Percentiles rank a stretch among this genome's conserved stretches.
Conservation (phyloP, 2,888 invertebrate genomes). For the Galeruca laticollis region DNA sequence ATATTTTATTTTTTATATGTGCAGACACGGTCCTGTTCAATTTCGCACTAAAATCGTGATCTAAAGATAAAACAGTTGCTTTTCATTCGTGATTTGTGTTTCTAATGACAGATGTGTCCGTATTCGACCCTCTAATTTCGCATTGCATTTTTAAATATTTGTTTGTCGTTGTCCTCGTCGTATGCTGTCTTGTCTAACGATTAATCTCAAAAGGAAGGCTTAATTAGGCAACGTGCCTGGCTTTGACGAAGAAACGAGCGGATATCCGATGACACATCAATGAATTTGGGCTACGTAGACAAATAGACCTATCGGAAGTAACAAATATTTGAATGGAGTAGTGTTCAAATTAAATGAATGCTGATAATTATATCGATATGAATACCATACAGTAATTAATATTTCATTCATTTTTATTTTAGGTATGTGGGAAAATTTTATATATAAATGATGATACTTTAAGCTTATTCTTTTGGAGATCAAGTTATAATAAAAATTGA, state of each 20-base stretch:
- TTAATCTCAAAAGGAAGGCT: constrained; percentile 20
- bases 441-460: no score
- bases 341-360: constrained; percentile 1
- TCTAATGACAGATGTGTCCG: constrained; percentile 38
- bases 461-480: no score
- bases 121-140: constrained; percentile 32
- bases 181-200: constrained; percentile 1
- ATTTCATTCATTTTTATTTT: not conserved
- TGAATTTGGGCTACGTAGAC: constrained; percentile 18
- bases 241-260: constrained; percentile 23
- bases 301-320: constrained; percentile 13
- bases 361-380: not conserved
- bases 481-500: no score
- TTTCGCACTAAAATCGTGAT: constrained; percentile 23
- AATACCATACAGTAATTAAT: not conserved
- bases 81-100: constrained; percentile 40
- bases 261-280: constrained; percentile 32
- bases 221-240: constrained; percentile 24
- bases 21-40: constrained; percentile 14
- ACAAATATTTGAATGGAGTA: constrained; percentile 22
- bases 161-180: constrained; percentile 1
- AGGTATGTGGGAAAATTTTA: not conserved
- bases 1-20: not conserved
- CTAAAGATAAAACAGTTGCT: constrained; percentile 36
- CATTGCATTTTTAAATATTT: constrained; percentile 34